phyloP scores from a whole-genome alignment of 2,797 vertebrate species.

The Okamejei kenojei region DNA sequence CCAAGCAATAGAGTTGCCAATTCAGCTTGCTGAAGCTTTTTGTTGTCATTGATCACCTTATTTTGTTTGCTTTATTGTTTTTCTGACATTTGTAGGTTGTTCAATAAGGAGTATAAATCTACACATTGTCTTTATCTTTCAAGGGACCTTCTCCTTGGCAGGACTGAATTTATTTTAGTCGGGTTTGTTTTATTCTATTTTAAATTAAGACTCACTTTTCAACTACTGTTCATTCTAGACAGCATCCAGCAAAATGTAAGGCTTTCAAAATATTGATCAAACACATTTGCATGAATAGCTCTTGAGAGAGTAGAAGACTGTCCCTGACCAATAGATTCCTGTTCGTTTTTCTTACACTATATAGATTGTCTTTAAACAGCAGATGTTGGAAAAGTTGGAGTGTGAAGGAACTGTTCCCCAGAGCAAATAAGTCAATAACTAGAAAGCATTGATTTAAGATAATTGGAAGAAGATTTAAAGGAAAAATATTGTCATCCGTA shows the following conservation, averaged over 20 bases:
- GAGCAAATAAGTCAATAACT: no score
- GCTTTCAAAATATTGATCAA: background rate
- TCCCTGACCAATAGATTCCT: background rate
- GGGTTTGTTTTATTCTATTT: background rate
- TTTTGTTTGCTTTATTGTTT: background rate
- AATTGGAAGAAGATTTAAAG: no score
- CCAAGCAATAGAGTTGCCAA: background rate
- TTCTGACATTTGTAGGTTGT: background rate
- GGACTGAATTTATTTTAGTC: background rate
- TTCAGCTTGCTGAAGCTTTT: background rate
- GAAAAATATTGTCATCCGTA: no score
- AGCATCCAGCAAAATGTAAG: background rate
- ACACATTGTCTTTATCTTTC: background rate
- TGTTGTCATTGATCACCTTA: background rate
- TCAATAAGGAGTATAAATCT: background rate
- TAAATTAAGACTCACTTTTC: background rate
- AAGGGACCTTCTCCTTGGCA: background rate
- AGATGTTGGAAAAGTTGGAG: background rate
- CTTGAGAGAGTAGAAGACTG: background rate
- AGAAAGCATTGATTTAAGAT: no score
- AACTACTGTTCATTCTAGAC: background rate
- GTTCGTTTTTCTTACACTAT: background rate
- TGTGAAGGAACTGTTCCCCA: no score
- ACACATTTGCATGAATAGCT: background rate
- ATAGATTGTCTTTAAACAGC: background rate